Percentiles rank a stretch among this genome's conserved stretches.
Evolutionary conservation across 92 coral and sea anemone genomes (phyloP).

Genomic region (Pocillopora meandrina): DNA sequence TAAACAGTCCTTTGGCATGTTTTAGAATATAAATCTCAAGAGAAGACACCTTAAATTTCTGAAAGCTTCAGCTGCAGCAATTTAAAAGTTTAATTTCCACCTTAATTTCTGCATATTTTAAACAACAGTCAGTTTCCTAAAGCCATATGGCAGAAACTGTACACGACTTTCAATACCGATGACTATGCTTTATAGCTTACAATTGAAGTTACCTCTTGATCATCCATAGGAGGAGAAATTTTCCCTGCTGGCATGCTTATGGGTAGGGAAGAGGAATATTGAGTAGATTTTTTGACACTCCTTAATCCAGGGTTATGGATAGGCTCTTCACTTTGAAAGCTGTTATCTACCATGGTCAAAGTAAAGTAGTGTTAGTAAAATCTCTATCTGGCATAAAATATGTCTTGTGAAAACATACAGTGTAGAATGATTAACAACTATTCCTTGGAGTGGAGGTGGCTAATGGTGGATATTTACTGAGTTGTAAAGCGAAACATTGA

Average conservation of each 20-base stretch:
- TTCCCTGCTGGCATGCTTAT: constrained; percentile 74
- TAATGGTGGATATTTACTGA: too few species aligned
- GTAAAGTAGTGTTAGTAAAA: too few species aligned
- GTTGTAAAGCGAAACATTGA: too few species aligned
- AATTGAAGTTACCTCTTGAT: constrained; percentile 39
- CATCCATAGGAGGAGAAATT: constrained; percentile 69
- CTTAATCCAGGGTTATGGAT: constrained; percentile 17
- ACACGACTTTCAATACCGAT: neutral
- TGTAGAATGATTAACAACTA: too few species aligned
- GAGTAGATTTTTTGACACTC: constrained; percentile 35
- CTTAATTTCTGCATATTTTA: too few species aligned
- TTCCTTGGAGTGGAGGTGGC: too few species aligned
- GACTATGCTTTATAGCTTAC: neutral
- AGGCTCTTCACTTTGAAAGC: constrained; percentile 76
- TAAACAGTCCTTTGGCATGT: too few species aligned
- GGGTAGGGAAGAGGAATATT: constrained; percentile 81
- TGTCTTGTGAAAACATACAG: neutral
- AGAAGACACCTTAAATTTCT: too few species aligned
- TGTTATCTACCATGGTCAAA: constrained; percentile 64
- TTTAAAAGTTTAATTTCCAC: too few species aligned
- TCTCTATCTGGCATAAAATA: neutral
- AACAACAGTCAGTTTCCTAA: too few species aligned
- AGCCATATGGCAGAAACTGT: neutral
- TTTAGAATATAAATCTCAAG: too few species aligned
- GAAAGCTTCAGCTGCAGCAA: too few species aligned